Conservation (phyloP, 1,140 invertebrate species). For the Diorhabda carinulata region DNA sequence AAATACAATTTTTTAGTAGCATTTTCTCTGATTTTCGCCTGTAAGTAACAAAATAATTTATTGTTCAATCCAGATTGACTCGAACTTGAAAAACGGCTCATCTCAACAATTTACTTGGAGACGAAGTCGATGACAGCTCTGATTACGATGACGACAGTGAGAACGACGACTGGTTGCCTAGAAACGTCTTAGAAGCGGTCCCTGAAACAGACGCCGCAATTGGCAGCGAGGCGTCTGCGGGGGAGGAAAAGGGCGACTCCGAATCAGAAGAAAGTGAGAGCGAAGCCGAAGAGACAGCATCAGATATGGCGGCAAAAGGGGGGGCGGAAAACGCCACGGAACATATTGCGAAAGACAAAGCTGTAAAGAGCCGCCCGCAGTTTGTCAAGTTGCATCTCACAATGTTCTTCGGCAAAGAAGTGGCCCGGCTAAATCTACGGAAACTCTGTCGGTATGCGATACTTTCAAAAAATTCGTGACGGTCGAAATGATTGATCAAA, state of each 20-base stretch:
- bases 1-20: neutral
- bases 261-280: neutral
- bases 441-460: neutral
- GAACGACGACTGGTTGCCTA: neutral
- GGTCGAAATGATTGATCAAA: neutral
- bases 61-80: too few relatives aligned
- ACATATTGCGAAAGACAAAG: neutral
- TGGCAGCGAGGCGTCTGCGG: neutral
- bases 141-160: neutral
- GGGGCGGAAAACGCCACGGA: too few relatives aligned
- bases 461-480: neutral
- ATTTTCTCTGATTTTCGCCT: neutral
- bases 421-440: neutral
- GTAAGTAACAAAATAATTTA: neutral
- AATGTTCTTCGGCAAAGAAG: neutral
- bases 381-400: neutral
- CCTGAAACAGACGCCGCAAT: neutral
- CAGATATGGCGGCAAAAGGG: neutral
- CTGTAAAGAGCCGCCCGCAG: neutral
- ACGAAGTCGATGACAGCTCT: neutral
- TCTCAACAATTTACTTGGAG: neutral
- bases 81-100: too few relatives aligned
- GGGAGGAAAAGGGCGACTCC: neutral
- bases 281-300: neutral
- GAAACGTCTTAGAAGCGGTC: neutral